A percentile compares a stretch with the other conserved stretches of the same genome.
These are phyloP conservation scores for Monomorium pharaonis DNA, from an alignment of 1,140 invertebrate genomes.

Conservation along the genomic window DNA sequence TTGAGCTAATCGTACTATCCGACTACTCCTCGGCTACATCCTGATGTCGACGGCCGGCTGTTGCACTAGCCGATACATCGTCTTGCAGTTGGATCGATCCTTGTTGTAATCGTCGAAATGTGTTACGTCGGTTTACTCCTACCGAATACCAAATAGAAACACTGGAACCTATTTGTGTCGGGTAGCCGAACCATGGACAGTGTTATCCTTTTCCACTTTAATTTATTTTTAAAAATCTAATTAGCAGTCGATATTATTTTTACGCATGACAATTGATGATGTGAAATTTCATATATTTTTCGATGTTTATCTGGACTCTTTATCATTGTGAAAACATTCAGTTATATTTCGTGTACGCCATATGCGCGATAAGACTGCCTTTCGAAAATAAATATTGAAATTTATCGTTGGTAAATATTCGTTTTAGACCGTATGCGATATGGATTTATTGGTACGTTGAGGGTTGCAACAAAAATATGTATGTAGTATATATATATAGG, in stretches of 20 bases:
- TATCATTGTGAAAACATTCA: neutral
- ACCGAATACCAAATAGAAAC: constrained; percentile 30
- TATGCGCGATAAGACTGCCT: neutral
- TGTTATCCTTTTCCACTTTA: neutral
- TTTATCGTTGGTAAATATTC: constrained; percentile 15
- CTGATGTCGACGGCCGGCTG: constrained; percentile 40
- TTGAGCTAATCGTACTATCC: constrained; percentile 41
- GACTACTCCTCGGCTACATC: constrained; percentile 26
- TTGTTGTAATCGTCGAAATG: constrained; percentile 54
- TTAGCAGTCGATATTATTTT: neutral
- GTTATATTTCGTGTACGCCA: neutral
- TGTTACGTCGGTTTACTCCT: constrained; percentile 37
- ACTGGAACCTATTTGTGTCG: neutral
- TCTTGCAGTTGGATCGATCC: constrained; percentile 41
- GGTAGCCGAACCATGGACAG: neutral
- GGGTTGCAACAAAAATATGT: neutral
- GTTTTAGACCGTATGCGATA: neutral
- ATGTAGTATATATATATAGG: neutral
- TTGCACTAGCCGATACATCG: constrained; percentile 44
- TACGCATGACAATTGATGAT: neutral
- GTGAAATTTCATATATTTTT: neutral
- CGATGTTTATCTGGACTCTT: neutral
- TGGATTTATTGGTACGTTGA: neutral
- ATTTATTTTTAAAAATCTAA: neutral
- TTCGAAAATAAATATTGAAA: constrained; percentile 37